Conservation (phyloP, 1,140 invertebrate genomes). For the Caligus rogercresseyi region DNA sequence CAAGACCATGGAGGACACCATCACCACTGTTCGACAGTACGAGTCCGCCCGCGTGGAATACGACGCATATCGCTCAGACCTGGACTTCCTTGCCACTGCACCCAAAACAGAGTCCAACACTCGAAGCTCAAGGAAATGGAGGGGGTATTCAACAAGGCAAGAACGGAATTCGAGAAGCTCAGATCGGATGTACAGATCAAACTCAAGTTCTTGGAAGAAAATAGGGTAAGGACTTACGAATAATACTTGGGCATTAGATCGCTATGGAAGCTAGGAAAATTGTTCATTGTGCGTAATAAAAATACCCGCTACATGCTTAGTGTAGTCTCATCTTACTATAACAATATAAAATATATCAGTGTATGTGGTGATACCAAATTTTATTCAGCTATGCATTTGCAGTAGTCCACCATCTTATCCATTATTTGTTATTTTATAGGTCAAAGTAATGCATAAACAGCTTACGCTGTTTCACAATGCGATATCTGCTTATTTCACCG, state of each 20-base stretch:
- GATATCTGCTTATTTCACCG: conserved; percentile 86
- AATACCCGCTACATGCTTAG: too few relatives aligned
- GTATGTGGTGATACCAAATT: too few relatives aligned
- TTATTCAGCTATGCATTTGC: too few relatives aligned
- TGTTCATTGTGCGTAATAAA: too few relatives aligned
- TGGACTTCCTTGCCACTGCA: conserved; percentile 47
- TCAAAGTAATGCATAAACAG: conserved; percentile 97
- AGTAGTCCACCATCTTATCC: too few relatives aligned
- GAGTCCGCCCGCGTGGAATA: conserved; percentile 88
- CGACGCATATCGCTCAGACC: conserved; percentile 83
- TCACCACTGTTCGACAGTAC: conserved; percentile 78
- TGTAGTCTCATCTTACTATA: too few relatives aligned
- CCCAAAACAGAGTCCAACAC: conserved; percentile 27
- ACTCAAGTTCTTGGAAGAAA: conserved; percentile 87
- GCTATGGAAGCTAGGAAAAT: too few relatives aligned
- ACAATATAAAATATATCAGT: too few relatives aligned
- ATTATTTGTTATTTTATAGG: too few relatives aligned
- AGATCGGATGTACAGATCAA: conserved; percentile 82
- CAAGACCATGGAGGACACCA: conserved; percentile 90
- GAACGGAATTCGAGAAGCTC: conserved; percentile 73
- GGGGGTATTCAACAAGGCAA: conserved; percentile 55
- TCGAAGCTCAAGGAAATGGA: conserved; percentile 36
- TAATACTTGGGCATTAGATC: neutral
- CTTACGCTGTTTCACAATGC: conserved; percentile 86
- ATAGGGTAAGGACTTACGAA: conserved; percentile 71